These are phyloP conservation scores for Dinothrombium tinctorium DNA, from an alignment of 1,140 invertebrate species.

Conservation along the genomic window DNA sequence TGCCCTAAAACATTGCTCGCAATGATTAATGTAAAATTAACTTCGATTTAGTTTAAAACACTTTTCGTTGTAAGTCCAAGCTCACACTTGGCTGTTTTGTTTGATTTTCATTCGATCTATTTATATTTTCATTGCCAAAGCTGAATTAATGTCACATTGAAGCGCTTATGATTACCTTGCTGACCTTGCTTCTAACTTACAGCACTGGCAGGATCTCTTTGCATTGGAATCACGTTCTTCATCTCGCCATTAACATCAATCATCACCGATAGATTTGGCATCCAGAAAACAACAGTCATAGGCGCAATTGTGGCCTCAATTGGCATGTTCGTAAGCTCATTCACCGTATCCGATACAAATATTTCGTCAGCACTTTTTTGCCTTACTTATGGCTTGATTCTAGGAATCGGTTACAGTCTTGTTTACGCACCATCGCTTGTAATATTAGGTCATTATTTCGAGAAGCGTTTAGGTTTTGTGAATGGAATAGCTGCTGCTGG, in stretches of 20 bases:
- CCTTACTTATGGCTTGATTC: conserved; percentile 68
- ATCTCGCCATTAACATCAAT: conserved; percentile 68
- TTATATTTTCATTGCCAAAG: too few species aligned
- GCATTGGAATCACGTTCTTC: conserved; percentile 69
- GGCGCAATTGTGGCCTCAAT: conserved; percentile 48
- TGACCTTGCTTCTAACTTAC: conserved; percentile 20
- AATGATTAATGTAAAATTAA: too few species aligned
- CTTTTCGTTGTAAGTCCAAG: too few species aligned
- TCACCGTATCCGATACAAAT: conserved; percentile 25
- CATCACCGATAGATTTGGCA: conserved; percentile 56
- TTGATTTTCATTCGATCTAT: too few species aligned
- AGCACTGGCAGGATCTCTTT: conserved; percentile 66
- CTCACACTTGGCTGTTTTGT: too few species aligned
- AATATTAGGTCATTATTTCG: conserved; percentile 74
- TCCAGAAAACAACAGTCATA: conserved; percentile 50
- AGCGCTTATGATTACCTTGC: too few species aligned
- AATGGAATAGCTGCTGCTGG: conserved; percentile 76
- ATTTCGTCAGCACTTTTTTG: too few species aligned
- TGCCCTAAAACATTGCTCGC: too few species aligned
- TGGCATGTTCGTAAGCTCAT: conserved; percentile 57
- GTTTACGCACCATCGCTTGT: conserved; percentile 71
- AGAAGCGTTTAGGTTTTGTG: conserved; percentile 48
- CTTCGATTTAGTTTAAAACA: too few species aligned
- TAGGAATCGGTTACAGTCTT: conserved; percentile 60
- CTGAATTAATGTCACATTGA: too few species aligned